Conservation (phyloP, 37 sponge, comb jelly and placozoan genomes). For the Halichondria panicea region DNA sequence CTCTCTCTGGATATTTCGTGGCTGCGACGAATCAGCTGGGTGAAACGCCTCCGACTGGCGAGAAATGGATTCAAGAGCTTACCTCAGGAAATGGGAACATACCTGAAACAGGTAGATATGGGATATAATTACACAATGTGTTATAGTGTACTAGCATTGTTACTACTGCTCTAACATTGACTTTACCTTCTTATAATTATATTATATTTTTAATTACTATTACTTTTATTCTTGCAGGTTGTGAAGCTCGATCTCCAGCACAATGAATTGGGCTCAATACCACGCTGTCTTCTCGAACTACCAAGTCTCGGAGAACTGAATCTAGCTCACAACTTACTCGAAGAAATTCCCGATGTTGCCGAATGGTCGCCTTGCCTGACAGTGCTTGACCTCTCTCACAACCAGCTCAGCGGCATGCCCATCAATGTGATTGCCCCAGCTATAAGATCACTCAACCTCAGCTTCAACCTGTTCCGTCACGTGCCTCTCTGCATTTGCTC, state of each 20-base stretch:
- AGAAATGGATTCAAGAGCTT: slow-evolving; percentile 66
- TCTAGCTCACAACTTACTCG: slow-evolving; percentile 67
- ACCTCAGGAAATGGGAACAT: slow-evolving; percentile 63
- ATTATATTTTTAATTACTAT: too few species aligned
- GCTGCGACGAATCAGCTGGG: slow-evolving; percentile 76
- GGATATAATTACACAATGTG: too few species aligned
- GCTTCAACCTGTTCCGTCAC: slow-evolving; percentile 66
- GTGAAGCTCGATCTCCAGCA: slow-evolving; percentile 57
- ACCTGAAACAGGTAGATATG: slow-evolving; percentile 63
- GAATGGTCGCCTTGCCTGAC: slow-evolving; percentile 76
- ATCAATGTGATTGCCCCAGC: slow-evolving; percentile 35
- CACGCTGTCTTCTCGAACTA: slow-evolving; percentile 72
- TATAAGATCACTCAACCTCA: slow-evolving; percentile 62
- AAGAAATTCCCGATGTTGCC: slow-evolving; percentile 54
- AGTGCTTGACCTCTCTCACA: slow-evolving; percentile 71
- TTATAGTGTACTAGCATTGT: too few species aligned
- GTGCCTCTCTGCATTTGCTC: slow-evolving; percentile 80
- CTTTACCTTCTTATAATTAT: too few species aligned
- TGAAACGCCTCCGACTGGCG: slow-evolving; percentile 59
- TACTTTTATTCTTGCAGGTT: slow-evolving; percentile 34
- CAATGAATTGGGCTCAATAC: slow-evolving; percentile 67
- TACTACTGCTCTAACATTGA: too few species aligned
- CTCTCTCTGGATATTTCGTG: slow-evolving; percentile 59
- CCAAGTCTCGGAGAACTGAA: slow-evolving; percentile 69
- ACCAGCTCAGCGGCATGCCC: slow-evolving; percentile 70